A percentile compares a stretch with the other conserved stretches of the same genome.
These are phyloP conservation scores for Picathartes gymnocephalus DNA, from an alignment of 2,113 vertebrate genomes.

Conservation along the genomic window DNA sequence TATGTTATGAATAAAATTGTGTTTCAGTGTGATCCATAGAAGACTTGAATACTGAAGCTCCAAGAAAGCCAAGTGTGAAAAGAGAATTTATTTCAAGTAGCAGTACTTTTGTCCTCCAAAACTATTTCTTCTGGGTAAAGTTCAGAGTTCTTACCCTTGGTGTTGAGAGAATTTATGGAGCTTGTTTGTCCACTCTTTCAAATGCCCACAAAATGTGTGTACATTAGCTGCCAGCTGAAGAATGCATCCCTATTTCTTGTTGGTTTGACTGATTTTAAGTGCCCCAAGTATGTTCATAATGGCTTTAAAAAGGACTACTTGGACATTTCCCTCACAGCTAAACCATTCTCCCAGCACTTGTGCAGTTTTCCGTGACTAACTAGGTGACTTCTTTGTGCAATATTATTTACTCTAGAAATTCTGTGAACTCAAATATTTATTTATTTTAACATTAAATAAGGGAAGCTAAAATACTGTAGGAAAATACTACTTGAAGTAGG, in stretches of 20 bases:
- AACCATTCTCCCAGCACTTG: neutral
- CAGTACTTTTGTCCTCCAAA: neutral
- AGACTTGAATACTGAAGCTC: neutral
- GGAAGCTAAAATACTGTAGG: constrained; percentile 6
- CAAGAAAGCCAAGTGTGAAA: neutral
- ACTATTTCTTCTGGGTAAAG: neutral
- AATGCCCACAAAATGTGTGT: neutral
- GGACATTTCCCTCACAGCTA: neutral
- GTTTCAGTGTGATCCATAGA: neutral
- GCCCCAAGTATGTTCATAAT: neutral
- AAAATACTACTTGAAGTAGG: constrained; percentile 8
- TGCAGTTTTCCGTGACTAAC: neutral
- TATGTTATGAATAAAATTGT: neutral
- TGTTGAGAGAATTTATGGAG: constrained; percentile 15
- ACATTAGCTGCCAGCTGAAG: neutral
- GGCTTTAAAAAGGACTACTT: neutral
- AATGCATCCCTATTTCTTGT: neutral
- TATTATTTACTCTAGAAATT: constrained; percentile 2
- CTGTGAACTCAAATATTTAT: constrained; percentile 24
- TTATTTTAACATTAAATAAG: constrained; percentile 36
- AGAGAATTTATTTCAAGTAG: neutral
- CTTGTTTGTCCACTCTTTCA: neutral
- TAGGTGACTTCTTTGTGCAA: neutral
- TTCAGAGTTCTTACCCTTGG: neutral
- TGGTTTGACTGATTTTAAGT: neutral